Percentiles rank a stretch among this genome's conserved stretches.
These are phyloP conservation scores for Callithrix jacchus DNA, from an alignment of 2,113 vertebrate species.

Conservation along the genomic window DNA sequence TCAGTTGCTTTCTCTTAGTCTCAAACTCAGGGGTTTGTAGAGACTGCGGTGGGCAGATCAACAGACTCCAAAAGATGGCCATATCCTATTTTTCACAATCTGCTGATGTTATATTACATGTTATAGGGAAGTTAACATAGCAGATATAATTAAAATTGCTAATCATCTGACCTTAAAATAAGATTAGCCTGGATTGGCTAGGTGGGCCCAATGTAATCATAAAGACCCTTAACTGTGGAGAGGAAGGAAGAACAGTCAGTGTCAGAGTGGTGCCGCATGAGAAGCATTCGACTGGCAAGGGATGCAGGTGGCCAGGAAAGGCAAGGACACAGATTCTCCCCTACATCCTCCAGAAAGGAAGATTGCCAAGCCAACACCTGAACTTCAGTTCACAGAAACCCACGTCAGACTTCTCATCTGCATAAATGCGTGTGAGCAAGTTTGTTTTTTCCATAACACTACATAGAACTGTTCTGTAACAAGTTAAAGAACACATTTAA, in stretches of 20 bases:
- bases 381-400: neutral
- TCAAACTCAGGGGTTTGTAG: neutral
- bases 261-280: accelerated
- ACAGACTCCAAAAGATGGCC: neutral
- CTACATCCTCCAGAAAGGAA: neutral
- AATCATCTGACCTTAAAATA: neutral
- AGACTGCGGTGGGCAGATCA: neutral
- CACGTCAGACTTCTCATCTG: neutral
- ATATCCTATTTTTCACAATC: neutral
- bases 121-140: neutral
- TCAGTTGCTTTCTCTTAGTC: neutral
- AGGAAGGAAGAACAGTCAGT: neutral
- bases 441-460: neutral
- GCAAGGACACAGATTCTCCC: too few relatives aligned
- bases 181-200: neutral
- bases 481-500: neutral
- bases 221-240: too few relatives aligned
- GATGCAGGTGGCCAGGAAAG: neutral
- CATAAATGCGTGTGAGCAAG: neutral
- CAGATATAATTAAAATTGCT: neutral
- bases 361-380: accelerated
- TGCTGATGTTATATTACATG: neutral
- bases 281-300: neutral
- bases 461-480: neutral
- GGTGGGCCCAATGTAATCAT: neutral